Evolutionary conservation across 2,797 vertebrate genomes (phyloP).

Genomic region (Acanthurus lineatus): DNA sequence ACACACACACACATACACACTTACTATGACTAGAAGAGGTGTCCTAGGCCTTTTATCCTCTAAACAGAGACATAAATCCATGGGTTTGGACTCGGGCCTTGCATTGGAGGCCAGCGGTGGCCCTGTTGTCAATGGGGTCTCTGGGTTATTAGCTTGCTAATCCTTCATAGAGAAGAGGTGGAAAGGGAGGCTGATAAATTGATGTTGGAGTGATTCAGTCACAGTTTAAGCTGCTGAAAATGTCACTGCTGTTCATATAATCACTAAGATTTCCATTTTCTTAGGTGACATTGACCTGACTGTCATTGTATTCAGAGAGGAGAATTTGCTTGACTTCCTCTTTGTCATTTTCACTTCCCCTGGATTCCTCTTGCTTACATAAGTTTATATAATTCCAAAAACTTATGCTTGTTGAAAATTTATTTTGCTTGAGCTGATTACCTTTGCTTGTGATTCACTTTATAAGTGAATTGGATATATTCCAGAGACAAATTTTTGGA

Average conservation of each 20-base stretch:
- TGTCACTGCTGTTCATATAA: background rate
- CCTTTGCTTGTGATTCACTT: too few species aligned
- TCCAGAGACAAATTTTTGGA: too few species aligned
- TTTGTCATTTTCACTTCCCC: background rate
- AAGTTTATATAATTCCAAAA: too few species aligned
- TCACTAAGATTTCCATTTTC: background rate
- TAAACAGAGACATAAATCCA: conserved; percentile 66
- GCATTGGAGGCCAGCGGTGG: background rate
- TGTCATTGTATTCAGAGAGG: background rate
- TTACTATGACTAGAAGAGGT: conserved; percentile 41
- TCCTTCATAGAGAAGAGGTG: conserved; percentile 39
- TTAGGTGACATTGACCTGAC: background rate
- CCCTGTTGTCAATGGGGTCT: conserved; percentile 54
- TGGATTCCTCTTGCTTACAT: background rate
- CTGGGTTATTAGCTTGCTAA: conserved; percentile 45
- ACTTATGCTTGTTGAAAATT: too few species aligned
- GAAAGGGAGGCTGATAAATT: conserved; percentile 21
- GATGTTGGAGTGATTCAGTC: conserved; percentile 10
- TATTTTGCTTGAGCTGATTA: too few species aligned
- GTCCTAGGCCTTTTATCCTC: conserved; percentile 73
- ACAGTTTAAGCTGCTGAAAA: conserved; percentile 2
- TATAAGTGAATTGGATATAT: too few species aligned
- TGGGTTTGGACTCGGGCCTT: conserved; percentile 52
- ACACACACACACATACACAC: conserved; percentile 34
- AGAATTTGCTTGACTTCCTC: background rate